Evolutionary conservation across 2,113 vertebrate species (phyloP), one percentile per base, ranked within the genome.

Genomic region (Sphaerodactylus townsendi): DNA sequence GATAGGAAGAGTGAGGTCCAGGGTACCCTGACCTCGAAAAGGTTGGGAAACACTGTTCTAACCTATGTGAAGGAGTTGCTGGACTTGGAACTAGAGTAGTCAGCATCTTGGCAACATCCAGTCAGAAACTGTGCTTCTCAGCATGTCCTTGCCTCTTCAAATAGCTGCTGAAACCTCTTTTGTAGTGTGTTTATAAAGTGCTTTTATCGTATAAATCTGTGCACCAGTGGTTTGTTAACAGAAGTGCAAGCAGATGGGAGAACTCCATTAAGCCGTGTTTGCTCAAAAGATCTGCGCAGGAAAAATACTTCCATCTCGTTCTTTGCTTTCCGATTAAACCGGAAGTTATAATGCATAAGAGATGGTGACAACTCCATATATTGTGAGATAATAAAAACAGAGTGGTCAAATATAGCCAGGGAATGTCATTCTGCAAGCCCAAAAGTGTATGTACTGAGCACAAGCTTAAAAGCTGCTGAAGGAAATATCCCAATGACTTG

Each of bases 191-290:
- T 95, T 94, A 92, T 90, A 92, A 87, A 95, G 91, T 93, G 93
- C 92, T 93, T 94, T 95, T 94, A 93, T 91, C 89, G 86, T 90
- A 91, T 94, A 90, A 88, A 85, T 93, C 82, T 88, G 90, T 89
- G 90, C 92, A 86, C 92, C 93, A 93, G 90, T 93, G 91, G 91
- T 88, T 92, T 92, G 83, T 92, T 87, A 46, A 89, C 91, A 71
- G 78, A 88, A 92, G 93, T 92, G 93, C 79, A 88, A 94, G 90
- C 93, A 95, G 94, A 95, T 95, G 93, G 93, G 91, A 90, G 84
- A 88, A 87, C 86, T 92, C 88, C 93, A 94, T 95, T 95, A 94
- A 85, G 89, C 86, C 91, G 71, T 94, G 90, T 95, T 94, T 95
- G 92, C 91, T 1, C 5, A 93, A 89, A 92, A 90, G 92, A 91